phyloP scores from a whole-genome alignment of 2,113 vertebrate genomes.

The Esox niger region DNA sequence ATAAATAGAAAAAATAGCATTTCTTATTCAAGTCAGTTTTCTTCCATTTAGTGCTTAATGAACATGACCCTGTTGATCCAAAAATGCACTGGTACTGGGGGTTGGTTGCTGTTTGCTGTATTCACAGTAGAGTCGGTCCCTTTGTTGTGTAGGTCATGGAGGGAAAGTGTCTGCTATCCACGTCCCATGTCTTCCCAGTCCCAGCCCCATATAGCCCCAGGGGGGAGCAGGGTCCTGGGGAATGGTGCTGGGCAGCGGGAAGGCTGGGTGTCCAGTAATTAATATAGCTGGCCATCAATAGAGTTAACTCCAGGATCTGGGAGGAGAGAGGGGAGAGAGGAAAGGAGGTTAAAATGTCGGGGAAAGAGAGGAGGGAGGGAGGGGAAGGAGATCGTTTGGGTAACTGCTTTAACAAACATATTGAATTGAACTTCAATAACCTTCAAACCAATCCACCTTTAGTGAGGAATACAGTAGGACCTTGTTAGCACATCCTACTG shows the following conservation, averaged over 20 bases:
- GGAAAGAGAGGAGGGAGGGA: neutral
- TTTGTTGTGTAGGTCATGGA: constrained; percentile 77
- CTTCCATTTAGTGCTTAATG: too few relatives aligned
- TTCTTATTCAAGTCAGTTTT: too few relatives aligned
- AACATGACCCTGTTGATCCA: too few relatives aligned
- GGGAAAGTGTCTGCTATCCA: constrained; percentile 76
- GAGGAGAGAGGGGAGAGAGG: neutral
- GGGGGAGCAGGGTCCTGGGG: constrained; percentile 40
- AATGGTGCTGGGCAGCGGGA: constrained; percentile 44
- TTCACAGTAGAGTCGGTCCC: constrained; percentile 83
- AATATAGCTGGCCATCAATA: constrained; percentile 87
- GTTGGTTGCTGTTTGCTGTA: neutral
- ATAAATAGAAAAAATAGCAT: too few relatives aligned
- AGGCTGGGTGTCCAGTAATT: constrained; percentile 72
- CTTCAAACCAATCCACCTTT: too few relatives aligned
- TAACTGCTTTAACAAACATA: too few relatives aligned
- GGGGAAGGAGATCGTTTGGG: neutral
- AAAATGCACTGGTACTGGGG: neutral
- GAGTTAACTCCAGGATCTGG: constrained; percentile 85
- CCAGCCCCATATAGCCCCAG: constrained; percentile 34
- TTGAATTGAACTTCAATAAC: too few relatives aligned
- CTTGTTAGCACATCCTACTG: constrained; percentile 29
- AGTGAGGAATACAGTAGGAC: constrained; percentile 3
- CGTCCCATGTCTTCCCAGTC: constrained; percentile 69
- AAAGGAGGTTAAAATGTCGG: too few relatives aligned